A percentile compares a stretch with the other conserved stretches of the same genome.
phyloP scores from a whole-genome alignment of 2,113 vertebrate species.

The Eretmochelys imbricata region DNA sequence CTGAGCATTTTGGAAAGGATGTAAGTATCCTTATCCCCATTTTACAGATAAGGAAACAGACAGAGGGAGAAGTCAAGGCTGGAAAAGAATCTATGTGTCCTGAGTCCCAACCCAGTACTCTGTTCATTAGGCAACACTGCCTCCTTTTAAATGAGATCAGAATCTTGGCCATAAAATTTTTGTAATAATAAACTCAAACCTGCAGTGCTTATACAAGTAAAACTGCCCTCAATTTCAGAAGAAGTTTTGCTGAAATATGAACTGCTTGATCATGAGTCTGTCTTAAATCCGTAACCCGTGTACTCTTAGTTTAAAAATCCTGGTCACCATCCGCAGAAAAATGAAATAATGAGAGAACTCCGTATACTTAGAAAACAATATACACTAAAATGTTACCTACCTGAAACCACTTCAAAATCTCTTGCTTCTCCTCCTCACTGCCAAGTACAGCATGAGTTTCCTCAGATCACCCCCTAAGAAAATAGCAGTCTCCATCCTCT shows the following conservation, averaged over 20 bases:
- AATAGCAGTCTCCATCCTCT: neutral
- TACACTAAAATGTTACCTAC: neutral
- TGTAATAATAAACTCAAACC: neutral
- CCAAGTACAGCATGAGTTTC: neutral
- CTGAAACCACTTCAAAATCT: neutral
- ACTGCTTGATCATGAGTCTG: neutral
- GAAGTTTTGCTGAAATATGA: neutral
- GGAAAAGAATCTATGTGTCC: neutral
- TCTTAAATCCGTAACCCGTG: neutral
- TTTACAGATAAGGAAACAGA: neutral
- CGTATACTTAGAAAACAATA: neutral
- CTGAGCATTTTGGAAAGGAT: neutral
- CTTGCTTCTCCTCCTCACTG: neutral
- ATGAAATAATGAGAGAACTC: rapidly evolving
- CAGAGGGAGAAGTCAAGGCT: neutral
- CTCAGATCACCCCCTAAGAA: neutral
- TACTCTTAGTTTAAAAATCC: neutral
- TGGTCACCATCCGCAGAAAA: neutral
- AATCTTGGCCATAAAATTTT: neutral
- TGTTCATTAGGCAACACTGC: neutral
- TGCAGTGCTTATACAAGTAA: neutral
- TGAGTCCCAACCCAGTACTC: neutral
- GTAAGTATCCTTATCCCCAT: neutral
- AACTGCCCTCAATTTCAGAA: neutral
- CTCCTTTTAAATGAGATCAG: neutral